phyloP scores from a whole-genome alignment of 2,888 invertebrate species.

The Sarcophaga carnaria region DNA sequence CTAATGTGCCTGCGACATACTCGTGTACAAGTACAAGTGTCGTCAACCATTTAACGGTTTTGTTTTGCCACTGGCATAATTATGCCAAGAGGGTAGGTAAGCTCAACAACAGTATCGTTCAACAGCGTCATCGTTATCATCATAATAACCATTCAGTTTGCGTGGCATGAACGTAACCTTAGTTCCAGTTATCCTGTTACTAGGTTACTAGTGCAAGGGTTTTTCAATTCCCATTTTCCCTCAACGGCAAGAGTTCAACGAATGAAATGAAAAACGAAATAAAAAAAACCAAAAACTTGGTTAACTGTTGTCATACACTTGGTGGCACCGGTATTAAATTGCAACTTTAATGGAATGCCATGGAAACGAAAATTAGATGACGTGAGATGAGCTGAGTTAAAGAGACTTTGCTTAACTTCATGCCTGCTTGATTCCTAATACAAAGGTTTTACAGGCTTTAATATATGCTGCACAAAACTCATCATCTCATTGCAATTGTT shows the following conservation, averaged over 20 bases:
- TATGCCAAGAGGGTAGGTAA: slow-evolving; percentile 52
- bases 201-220: slow-evolving; percentile 65
- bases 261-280: slow-evolving; percentile 1
- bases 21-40: not conserved
- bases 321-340: slow-evolving; percentile 32
- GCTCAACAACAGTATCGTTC: slow-evolving; percentile 12
- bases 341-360: slow-evolving; percentile 13
- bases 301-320: slow-evolving; percentile 5
- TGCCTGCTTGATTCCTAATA: slow-evolving; percentile 45
- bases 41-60: slow-evolving; percentile 37
- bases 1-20: slow-evolving; percentile 21
- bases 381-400: not conserved
- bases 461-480: not conserved
- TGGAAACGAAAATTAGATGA: not conserved
- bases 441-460: slow-evolving; percentile 9
- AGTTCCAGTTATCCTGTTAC: slow-evolving; percentile 56
- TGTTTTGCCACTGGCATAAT: slow-evolving; percentile 53
- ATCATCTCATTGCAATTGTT: not conserved
- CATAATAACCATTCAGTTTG: slow-evolving; percentile 3
- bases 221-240: slow-evolving; percentile 12
- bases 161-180: slow-evolving; percentile 48
- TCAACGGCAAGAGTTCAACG: slow-evolving; percentile 5
- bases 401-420: slow-evolving; percentile 47
- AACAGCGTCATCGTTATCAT: slow-evolving; percentile 17
- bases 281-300: not conserved